Percentiles rank a stretch among this genome's conserved stretches.
Conservation (phyloP, 64 coral and sea anemone genomes). For the Porites lutea region DNA sequence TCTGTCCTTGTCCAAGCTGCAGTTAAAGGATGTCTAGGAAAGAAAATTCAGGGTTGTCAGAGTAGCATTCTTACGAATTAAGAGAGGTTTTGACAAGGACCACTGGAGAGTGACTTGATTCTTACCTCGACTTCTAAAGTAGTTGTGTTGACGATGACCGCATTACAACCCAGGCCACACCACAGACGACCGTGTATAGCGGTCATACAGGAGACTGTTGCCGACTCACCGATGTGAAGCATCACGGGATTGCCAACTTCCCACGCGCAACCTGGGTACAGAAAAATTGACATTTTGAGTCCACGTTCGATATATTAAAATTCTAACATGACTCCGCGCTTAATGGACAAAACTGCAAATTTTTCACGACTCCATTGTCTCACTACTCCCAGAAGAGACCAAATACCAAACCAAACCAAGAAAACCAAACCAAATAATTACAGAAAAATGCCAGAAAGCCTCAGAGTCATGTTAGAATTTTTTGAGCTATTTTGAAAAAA, state of each 20-base stretch:
- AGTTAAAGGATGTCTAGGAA: constrained; percentile 81
- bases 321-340: too few species aligned
- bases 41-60: background rate
- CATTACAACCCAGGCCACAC: constrained; percentile 92
- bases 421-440: too few species aligned
- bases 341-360: too few species aligned
- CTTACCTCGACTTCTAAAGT: constrained; percentile 89
- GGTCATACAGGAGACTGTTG: constrained; percentile 94
- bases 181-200: constrained; percentile 94
- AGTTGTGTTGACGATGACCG: constrained; percentile 90
- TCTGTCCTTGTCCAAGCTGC: constrained; percentile 84
- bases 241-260: constrained; percentile 86
- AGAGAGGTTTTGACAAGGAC: background rate
- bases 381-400: too few species aligned
- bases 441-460: too few species aligned
- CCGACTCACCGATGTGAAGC: constrained; percentile 74
- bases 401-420: too few species aligned
- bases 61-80: too few species aligned
- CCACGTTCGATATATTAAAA: too few species aligned
- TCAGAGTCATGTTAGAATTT: too few species aligned
- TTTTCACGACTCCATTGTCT: too few species aligned
- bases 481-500: too few species aligned
- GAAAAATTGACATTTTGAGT: background rate
- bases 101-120: background rate
- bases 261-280: constrained; percentile 79